These are phyloP conservation scores for Onychostruthus taczanowskii DNA, from an alignment of 2,113 vertebrate species.

Conservation along the genomic window DNA sequence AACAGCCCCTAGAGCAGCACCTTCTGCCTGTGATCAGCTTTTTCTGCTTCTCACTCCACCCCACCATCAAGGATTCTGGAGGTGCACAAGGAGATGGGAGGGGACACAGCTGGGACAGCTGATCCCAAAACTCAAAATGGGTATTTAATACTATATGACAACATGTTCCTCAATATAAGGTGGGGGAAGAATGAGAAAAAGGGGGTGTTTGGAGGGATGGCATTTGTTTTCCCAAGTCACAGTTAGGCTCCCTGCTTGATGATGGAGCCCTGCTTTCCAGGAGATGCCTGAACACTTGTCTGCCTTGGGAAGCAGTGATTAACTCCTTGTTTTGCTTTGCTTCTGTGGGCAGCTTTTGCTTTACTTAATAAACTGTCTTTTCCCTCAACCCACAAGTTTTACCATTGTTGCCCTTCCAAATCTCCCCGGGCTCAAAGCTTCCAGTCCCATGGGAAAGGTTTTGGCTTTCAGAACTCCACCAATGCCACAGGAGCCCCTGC, in stretches of 20 bases:
- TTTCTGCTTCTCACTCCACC: background rate
- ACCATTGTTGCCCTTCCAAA: background rate
- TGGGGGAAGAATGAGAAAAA: background rate
- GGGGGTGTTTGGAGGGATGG: background rate
- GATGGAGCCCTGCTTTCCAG: background rate
- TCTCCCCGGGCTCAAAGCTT: background rate
- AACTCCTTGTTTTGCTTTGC: background rate
- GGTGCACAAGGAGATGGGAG: background rate
- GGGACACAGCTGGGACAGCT: background rate
- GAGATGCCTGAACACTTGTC: background rate
- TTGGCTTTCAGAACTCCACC: background rate
- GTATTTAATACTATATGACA: background rate
- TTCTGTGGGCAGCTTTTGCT: background rate
- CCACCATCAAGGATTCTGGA: background rate
- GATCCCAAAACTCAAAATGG: background rate
- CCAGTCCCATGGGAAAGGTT: background rate
- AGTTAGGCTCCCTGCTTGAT: background rate
- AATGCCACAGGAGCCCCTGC: background rate
- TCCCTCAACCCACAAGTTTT: background rate
- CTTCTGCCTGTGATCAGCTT: background rate
- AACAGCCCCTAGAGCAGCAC: background rate
- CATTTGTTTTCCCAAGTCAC: background rate
- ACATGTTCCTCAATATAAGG: background rate
- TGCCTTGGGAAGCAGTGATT: background rate
- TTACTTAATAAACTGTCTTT: background rate